A percentile compares a stretch with the other conserved stretches of the same genome.
Conservation (phyloP, 2,797 vertebrate species). For the Myripristis jacobus region DNA sequence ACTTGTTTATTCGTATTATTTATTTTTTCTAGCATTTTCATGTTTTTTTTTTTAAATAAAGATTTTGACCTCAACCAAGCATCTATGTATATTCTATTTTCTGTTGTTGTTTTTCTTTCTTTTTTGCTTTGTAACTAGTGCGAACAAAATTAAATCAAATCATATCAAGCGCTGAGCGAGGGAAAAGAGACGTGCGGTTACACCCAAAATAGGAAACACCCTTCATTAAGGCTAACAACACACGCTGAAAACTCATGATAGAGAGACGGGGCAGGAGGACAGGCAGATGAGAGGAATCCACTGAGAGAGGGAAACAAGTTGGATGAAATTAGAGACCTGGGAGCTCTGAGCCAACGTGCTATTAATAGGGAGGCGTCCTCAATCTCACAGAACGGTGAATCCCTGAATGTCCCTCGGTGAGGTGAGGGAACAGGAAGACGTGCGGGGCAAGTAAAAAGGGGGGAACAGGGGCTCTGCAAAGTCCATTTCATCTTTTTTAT, state of each 20-base stretch:
- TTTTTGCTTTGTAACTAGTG: no score
- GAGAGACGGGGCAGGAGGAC: constrained; percentile 15
- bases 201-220: background rate
- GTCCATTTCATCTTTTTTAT: background rate
- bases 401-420: constrained; percentile 60
- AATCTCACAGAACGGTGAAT: constrained; percentile 63
- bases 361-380: constrained; percentile 73
- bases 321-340: constrained; percentile 68
- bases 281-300: constrained; percentile 44
- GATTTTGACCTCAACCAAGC: no score
- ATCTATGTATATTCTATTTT: no score
- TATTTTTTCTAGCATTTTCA: no score
- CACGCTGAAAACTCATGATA: background rate
- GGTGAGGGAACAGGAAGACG: constrained; percentile 28
- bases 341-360: constrained; percentile 55
- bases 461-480: constrained; percentile 2
- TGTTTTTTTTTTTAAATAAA: no score
- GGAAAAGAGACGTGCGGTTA: background rate
- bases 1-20: no score
- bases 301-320: constrained; percentile 28
- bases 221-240: background rate
- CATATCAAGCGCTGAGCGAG: no score
- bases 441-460: background rate
- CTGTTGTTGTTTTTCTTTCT: no score
- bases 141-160: no score